Conservation (phyloP, 2,888 invertebrate genomes). For the Epistrophe eligans region DNA sequence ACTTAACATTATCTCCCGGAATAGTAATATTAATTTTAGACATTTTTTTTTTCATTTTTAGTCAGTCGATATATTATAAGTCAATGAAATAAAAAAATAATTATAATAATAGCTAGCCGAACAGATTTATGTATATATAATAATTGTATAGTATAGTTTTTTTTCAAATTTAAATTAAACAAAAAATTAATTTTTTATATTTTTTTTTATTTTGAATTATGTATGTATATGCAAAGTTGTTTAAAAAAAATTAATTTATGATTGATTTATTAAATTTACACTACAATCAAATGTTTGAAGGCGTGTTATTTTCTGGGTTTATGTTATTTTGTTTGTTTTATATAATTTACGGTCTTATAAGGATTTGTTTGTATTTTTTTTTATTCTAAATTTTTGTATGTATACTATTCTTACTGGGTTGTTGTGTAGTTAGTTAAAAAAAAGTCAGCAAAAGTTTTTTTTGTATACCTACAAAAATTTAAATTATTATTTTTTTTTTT, state of each 20-base stretch:
- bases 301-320: slow-evolving; percentile 55
- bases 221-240: slow-evolving; percentile 44
- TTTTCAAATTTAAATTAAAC: slow-evolving; percentile 19
- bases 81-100: slow-evolving; percentile 42
- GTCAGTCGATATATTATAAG: slow-evolving; percentile 69
- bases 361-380: not conserved
- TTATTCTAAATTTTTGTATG: not conserved
- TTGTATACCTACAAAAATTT: slow-evolving; percentile 30
- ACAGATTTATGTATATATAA: slow-evolving; percentile 13
- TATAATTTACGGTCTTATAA: slow-evolving; percentile 16
- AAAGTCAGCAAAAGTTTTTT: slow-evolving; percentile 25
- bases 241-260: slow-evolving; percentile 40
- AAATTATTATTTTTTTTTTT: too few relatives aligned
- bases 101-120: slow-evolving; percentile 33
- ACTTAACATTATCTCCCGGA: slow-evolving; percentile 41
- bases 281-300: slow-evolving; percentile 59
- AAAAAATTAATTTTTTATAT: slow-evolving; percentile 32
- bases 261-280: slow-evolving; percentile 58
- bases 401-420: slow-evolving; percentile 26
- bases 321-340: not conserved
- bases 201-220: slow-evolving; percentile 12
- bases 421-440: slow-evolving; percentile 19
- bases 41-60: slow-evolving; percentile 51
- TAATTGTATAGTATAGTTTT: not conserved
- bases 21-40: slow-evolving; percentile 47